These are phyloP conservation scores for Pomacea maculata DNA, from an alignment of 1,140 invertebrate species.

Conservation along the genomic window DNA sequence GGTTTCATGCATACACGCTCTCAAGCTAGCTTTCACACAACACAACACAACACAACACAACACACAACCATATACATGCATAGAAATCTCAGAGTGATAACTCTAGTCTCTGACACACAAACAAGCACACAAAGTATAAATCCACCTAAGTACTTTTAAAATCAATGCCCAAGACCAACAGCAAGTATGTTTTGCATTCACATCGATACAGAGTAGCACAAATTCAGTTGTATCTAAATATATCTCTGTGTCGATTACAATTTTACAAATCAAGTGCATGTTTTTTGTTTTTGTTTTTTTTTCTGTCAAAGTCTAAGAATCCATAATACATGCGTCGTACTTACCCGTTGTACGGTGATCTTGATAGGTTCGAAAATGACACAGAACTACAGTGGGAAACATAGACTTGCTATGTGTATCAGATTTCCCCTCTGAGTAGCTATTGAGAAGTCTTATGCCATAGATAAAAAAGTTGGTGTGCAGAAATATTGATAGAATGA, in stretches of 20 bases:
- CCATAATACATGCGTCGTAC: too few relatives aligned
- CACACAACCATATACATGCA: not conserved
- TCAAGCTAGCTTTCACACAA: not conserved
- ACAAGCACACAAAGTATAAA: not conserved
- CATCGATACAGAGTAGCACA: too few relatives aligned
- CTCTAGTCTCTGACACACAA: not conserved
- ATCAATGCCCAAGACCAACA: too few relatives aligned
- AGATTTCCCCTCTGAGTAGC: slow-evolving; percentile 10
- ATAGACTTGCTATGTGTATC: slow-evolving; percentile 36
- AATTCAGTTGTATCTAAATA: too few relatives aligned
- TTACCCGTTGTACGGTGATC: slow-evolving; percentile 31
- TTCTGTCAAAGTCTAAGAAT: too few relatives aligned
- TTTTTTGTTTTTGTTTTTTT: too few relatives aligned
- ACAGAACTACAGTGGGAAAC: slow-evolving; percentile 68
- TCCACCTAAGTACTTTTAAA: too few relatives aligned
- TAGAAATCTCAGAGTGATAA: not conserved
- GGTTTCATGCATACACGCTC: not conserved
- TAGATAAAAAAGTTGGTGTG: slow-evolving; percentile 53
- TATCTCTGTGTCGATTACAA: too few relatives aligned
- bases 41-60: not conserved
- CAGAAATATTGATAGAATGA: slow-evolving; percentile 58
- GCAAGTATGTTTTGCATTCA: too few relatives aligned
- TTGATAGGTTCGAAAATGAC: slow-evolving; percentile 67
- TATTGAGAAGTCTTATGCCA: slow-evolving; percentile 44
- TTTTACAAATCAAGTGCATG: too few relatives aligned